Evolutionary conservation across 2,888 invertebrate genomes (phyloP).

Genomic region (Carabus problematicus): DNA sequence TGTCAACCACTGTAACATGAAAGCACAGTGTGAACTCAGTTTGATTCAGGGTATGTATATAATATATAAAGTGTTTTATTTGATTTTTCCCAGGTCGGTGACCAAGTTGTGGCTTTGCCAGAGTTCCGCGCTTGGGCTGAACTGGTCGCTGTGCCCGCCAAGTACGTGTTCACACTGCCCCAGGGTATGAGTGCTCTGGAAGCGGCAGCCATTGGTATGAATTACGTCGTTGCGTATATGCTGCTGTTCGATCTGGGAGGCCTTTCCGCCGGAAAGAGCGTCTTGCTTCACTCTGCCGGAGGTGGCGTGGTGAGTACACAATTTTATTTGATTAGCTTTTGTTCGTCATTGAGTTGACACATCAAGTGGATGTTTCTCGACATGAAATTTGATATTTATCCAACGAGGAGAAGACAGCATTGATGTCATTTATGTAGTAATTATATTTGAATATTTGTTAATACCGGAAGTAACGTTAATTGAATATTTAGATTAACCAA

Average conservation of each 20-base stretch:
- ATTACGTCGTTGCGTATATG: constrained; percentile 85
- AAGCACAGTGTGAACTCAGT: too few relatives aligned
- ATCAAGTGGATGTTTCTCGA: too few relatives aligned
- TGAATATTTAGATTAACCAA: too few relatives aligned
- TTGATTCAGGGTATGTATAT: too few relatives aligned
- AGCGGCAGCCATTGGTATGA: constrained; percentile 84
- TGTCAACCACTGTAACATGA: too few relatives aligned
- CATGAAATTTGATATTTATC: too few relatives aligned
- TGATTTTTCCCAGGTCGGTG: constrained; percentile 68
- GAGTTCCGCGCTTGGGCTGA: constrained; percentile 90
- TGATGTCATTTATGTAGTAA: too few relatives aligned
- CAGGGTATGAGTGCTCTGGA: constrained; percentile 78
- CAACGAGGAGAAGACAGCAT: too few relatives aligned
- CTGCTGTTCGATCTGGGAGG: constrained; percentile 85
- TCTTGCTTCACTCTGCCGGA: constrained; percentile 84
- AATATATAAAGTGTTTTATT: too few relatives aligned
- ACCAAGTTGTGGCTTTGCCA: constrained; percentile 82
- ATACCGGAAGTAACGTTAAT: too few relatives aligned
- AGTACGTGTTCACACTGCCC: constrained; percentile 80
- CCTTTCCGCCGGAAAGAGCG: constrained; percentile 77
- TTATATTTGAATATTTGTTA: too few relatives aligned
- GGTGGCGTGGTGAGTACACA: constrained; percentile 83
- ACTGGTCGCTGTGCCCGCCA: constrained; percentile 79
- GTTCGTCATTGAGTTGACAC: too few relatives aligned
- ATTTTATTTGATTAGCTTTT: not conserved